phyloP scores from a whole-genome alignment of 53 echinoderm and acorn worm species.

The Hippasteria phrygiana region DNA sequence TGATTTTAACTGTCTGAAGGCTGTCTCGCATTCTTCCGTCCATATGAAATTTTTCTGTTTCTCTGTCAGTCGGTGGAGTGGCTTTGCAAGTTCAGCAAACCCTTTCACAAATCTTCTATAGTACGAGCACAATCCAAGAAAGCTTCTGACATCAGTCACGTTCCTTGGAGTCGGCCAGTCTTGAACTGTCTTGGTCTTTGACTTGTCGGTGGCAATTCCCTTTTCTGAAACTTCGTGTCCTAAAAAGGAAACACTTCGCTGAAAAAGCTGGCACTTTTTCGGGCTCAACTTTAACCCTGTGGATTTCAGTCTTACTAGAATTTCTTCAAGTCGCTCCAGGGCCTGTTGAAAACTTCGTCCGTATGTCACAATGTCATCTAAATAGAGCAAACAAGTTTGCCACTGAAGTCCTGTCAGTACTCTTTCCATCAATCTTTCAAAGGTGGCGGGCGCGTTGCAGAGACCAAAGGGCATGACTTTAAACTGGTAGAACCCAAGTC shows the following conservation, averaged over 20 bases:
- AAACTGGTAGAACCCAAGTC: constrained; percentile 50
- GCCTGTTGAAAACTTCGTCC: constrained; percentile 46
- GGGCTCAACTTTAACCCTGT: constrained; percentile 67
- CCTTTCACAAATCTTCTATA: constrained; percentile 69
- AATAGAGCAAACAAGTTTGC: constrained; percentile 63
- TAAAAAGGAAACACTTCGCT: constrained; percentile 31
- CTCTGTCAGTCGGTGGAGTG: constrained; percentile 39
- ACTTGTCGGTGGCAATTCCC: constrained; percentile 9
- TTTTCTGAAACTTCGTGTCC: constrained; percentile 56
- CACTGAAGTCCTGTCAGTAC: constrained; percentile 71
- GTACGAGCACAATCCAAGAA: constrained; percentile 66
- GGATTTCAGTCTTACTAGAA: constrained; percentile 5
- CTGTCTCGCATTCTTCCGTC: constrained; percentile 2
- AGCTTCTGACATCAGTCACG: constrained; percentile 63
- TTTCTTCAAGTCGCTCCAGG: constrained; percentile 36
- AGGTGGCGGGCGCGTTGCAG: constrained; percentile 68
- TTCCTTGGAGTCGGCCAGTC: constrained; percentile 62
- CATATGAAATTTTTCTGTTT: constrained; percentile 15
- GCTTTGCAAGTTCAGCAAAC: no score
- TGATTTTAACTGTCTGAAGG: constrained; percentile 25
- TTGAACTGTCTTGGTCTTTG: constrained; percentile 52
- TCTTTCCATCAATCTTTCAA: constrained; percentile 72
- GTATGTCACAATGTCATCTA: constrained; percentile 73
- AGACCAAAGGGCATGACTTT: constrained; percentile 76
- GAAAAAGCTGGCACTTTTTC: constrained; percentile 62